These are phyloP conservation scores for Acleris cristana DNA, from an alignment of 2,888 invertebrate species.

Conservation along the genomic window DNA sequence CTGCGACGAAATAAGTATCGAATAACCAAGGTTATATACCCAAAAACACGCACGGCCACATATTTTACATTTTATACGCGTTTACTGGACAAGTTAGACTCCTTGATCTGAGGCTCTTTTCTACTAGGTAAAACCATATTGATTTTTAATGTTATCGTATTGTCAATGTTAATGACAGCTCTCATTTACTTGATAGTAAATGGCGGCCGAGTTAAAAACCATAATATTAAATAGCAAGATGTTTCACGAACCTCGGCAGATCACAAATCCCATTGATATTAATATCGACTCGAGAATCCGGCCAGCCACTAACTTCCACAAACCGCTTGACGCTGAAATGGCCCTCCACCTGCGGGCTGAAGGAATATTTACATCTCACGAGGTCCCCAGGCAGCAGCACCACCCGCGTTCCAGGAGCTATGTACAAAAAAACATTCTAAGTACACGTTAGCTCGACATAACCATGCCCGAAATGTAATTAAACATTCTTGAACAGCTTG, in stretches of 20 bases:
- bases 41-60: too few species aligned
- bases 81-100: too few species aligned
- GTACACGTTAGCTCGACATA: background rate
- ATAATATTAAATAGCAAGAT: background rate
- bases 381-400: conserved; percentile 71
- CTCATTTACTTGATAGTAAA: too few species aligned
- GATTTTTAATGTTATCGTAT: too few species aligned
- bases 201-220: too few species aligned
- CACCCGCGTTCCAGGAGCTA: conserved; percentile 58
- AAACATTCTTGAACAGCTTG: background rate
- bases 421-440: conserved; percentile 26
- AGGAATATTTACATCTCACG: conserved; percentile 74
- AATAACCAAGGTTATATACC: too few species aligned
- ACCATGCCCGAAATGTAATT: background rate
- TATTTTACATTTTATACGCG: too few species aligned
- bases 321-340: conserved; percentile 67
- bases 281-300: conserved; percentile 68
- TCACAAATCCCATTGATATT: conserved; percentile 71
- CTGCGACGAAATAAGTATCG: too few species aligned
- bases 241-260: conserved; percentile 63
- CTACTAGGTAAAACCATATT: too few species aligned
- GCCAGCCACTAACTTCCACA: conserved; percentile 77
- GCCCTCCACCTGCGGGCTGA: conserved; percentile 71
- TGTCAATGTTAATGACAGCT: too few species aligned
- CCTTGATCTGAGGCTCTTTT: too few species aligned